phyloP scores from a whole-genome alignment of 2,888 invertebrate species.

The Pyrrhia umbra region DNA sequence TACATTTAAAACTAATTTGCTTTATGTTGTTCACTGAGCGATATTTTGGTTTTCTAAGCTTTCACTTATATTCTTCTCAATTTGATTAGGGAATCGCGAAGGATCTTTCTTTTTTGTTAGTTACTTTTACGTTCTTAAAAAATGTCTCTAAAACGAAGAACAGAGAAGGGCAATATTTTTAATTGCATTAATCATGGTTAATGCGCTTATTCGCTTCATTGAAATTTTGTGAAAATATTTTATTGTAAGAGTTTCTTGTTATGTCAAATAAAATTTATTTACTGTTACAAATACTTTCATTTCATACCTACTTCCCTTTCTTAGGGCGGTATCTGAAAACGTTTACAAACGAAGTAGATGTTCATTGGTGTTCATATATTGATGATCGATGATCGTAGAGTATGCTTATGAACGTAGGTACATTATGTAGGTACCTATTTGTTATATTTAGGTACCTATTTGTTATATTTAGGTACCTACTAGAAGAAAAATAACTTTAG shows the following conservation, averaged over 20 bases:
- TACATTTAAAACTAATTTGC: no score
- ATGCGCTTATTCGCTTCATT: conserved; percentile 26
- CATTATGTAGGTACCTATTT: no score
- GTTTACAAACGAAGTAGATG: no score
- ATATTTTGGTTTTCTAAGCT: background rate
- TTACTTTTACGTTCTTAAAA: background rate
- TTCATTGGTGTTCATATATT: no score
- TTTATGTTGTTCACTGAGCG: background rate
- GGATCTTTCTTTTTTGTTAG: background rate
- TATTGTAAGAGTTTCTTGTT: conserved; percentile 38
- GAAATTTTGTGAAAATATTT: conserved; percentile 29
- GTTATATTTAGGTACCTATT: no score
- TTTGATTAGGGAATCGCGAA: background rate
- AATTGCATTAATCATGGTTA: conserved; percentile 14
- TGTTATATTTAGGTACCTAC: no score
- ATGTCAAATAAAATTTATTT: conserved; percentile 32
- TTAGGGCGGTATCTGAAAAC: no score
- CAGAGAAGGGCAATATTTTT: background rate
- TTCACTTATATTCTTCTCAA: background rate
- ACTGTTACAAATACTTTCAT: conserved; percentile 24
- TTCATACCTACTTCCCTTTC: background rate
- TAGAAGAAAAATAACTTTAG: background rate
- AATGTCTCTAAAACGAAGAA: background rate
- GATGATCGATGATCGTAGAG: no score
- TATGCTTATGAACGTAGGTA: no score